phyloP scores from a whole-genome alignment of 2,113 vertebrate genomes.

The Calidris pugnax region DNA sequence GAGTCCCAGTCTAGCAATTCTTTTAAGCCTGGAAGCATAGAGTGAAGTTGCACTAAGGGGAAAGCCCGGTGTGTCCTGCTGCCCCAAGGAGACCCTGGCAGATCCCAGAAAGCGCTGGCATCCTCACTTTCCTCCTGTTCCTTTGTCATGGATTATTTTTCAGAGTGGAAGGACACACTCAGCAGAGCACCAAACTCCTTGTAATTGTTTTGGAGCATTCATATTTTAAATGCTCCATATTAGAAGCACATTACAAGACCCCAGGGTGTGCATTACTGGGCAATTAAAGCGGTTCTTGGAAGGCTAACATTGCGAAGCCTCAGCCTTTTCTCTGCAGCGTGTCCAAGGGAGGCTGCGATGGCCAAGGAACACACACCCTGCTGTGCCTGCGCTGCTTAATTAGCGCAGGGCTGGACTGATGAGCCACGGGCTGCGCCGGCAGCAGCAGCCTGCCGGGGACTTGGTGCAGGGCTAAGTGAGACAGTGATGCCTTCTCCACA shows the following conservation, averaged over 20 bases:
- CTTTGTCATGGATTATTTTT: neutral
- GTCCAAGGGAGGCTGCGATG: conserved; percentile 13
- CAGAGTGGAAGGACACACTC: neutral
- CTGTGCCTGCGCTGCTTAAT: neutral
- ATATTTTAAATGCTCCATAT: conserved; percentile 46
- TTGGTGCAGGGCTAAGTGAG: neutral
- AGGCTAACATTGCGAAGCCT: conserved; percentile 16
- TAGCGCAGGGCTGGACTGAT: neutral
- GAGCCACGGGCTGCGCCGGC: neutral
- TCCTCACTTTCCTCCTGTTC: neutral
- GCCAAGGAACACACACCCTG: conserved; percentile 40
- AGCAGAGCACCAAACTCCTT: conserved; percentile 17
- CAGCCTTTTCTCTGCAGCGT: conserved; percentile 24
- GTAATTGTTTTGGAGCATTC: conserved; percentile 48
- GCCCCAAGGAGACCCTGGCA: neutral
- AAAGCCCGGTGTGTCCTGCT: neutral
- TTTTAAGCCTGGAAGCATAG: neutral
- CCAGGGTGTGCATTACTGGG: conserved; percentile 66
- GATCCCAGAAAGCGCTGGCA: neutral
- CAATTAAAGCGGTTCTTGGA: conserved; percentile 59
- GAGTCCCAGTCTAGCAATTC: neutral
- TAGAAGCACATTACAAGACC: conserved; percentile 65
- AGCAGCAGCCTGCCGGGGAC: neutral
- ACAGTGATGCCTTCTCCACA: neutral
- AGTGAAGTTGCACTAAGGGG: neutral